Base-by-base conservation (phyloP, 2,797 vertebrate genomes). In the Oreochromis grahami region DNA sequence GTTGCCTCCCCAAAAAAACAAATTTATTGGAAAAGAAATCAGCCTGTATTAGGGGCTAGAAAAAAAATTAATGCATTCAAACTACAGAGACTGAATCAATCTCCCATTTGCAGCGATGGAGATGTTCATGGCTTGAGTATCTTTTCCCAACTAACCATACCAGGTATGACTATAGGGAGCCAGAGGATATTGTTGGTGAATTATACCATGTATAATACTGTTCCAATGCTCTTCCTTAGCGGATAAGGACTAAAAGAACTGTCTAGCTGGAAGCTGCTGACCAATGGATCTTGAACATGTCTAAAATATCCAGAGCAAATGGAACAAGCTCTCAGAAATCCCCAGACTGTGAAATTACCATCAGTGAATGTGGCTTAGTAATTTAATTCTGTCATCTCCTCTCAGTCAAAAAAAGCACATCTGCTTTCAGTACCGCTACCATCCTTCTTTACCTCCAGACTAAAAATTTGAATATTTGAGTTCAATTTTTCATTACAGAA, bases 301-400 rank as follows among this genome's bases (percentile, higher is more conserved):
- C 84, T 82, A 84, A 85, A 36, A 43, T 58, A 80, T 74, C 78
- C 63, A 3, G 5, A 84, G 89, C 83, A 82, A 90, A 91, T 87
- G 77, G 86, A 90, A 91, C 84, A 92, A 88, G 86, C 89, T 81
- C 87, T 90, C 52, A 80, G 60, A 79, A 89, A 85, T 83, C 26
- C 68, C 15, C 81, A 29, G 86, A 91, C 88, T 90, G 86, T 89
- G 85, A 91, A 89, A 93, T 92, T 89, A 87, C 81, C 84, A 90
- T 76, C 83, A 88, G 80, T 76, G 85, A 86, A 89, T 43, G 86
- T 86, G 78, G 56, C 79, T 86, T 51, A 70, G 84, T 74, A 76
- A 51, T 85, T 90, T 77, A 81, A 87, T 80, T 85, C 88, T 81
- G 82, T 86, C 85, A 85, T 86, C 82, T 82, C 32, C 84, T 53